A percentile compares a stretch with the other conserved stretches of the same genome.
Conservation (phyloP, 2,113 vertebrate species). For the Epinephelus fuscoguttatus region DNA sequence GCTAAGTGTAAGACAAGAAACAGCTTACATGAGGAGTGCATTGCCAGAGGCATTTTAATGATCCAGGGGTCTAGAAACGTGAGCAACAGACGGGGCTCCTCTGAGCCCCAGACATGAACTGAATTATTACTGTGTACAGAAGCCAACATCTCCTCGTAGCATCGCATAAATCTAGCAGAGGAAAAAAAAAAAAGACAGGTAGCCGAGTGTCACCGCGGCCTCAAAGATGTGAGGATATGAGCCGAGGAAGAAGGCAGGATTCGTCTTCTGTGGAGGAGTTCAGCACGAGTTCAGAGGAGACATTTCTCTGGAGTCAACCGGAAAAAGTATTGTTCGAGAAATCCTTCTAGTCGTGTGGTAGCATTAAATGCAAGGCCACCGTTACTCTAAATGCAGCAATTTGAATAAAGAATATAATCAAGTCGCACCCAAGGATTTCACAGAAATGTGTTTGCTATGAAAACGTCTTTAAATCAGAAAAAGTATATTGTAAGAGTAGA, state of each 20-base stretch:
- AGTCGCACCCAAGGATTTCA: background rate
- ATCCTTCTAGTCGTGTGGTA: background rate
- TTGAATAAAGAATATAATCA: background rate
- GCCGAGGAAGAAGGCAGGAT: background rate
- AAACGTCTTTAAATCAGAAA: background rate
- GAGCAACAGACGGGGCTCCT: constrained; percentile 52
- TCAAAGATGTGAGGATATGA: constrained; percentile 32
- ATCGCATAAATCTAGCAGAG: constrained; percentile 36
- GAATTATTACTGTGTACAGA: constrained; percentile 68
- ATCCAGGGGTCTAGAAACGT: constrained; percentile 53
- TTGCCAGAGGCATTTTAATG: constrained; percentile 77
- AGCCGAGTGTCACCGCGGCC: constrained; percentile 31
- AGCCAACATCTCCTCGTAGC: constrained; percentile 48
- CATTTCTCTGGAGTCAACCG: background rate
- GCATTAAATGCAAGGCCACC: constrained; percentile 4
- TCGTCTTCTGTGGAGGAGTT: constrained; percentile 6
- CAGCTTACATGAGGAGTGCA: constrained; percentile 62
- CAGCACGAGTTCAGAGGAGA: background rate
- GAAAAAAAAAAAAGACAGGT: background rate
- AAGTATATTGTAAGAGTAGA: background rate
- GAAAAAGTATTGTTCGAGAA: background rate
- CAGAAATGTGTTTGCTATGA: background rate
- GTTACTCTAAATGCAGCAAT: background rate
- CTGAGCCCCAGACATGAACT: constrained; percentile 60
- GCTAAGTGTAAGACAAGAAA: constrained; percentile 72